Evolutionary conservation across 2,113 vertebrate genomes (phyloP), one percentile per base, ranked within the genome.

Genomic region (Plestiodon gilberti): DNA sequence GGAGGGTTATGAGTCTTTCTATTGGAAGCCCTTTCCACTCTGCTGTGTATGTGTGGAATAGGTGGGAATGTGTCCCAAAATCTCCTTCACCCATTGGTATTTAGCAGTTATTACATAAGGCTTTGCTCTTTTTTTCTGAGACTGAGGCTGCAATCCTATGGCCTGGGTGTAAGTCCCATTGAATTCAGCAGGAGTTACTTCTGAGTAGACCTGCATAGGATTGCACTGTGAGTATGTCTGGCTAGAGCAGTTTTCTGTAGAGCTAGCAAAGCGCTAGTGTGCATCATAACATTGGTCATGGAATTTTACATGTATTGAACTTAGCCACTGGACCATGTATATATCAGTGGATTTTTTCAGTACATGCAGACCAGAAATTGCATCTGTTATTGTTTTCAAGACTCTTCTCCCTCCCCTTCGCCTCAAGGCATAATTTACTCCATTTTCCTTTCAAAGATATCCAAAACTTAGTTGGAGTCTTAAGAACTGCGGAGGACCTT

Each of bases 401-500:
- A 78, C 48, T 85, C 14, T 30, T 76, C 28, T n/a, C n/a, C 28
- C 57, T 4, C 22, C 28, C 20, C 61, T 17, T 17, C 55, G 25
- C 28, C 55, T 15, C 55, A 7, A 57, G 11, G 10, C 55, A 9
- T 57, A 17, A 13, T 10, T 64, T 64, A 8, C 25, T n/a, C 62
- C 22, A 48, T 48, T 85, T 67, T 69, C 78, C 43, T 81, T 48
- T 28, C 40, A 81, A 84, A 74, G 74, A 81, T 81, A 74, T 38
- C 9, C 3, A 9, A 3, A 81, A 25, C 28, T 20, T 62, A 81
- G 40, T 70, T 82, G 57, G n/a, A 33, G 15, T 23, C 89, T n/a
- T 13, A 93, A 84, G 65, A 90, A 85, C 78, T 92, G 83, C 90
- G 93, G 91, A 90, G 93, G 76, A 83, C 89, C 64, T 76, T 87